Base-by-base conservation (phyloP, 2,113 vertebrate genomes). In the Sorex araneus region DNA sequence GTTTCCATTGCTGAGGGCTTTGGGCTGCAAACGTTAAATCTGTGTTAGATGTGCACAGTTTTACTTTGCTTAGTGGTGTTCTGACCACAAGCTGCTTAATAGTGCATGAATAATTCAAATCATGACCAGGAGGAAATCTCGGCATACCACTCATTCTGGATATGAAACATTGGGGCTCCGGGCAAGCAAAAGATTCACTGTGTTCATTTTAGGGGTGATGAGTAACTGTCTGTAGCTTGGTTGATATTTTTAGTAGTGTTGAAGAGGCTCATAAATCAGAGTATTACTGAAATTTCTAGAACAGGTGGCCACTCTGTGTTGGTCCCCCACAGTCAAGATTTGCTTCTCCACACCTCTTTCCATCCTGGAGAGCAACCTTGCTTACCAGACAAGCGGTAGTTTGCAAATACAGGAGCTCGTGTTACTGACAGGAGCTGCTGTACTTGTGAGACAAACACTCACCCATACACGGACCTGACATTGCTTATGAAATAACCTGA, bases 31-130 rank as follows among this genome's bases (percentile, higher is more conserved):
- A 66, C 67, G 47, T 18, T 34, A 67, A 82, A 69, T 0, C 1
- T 78, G 73, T n/a, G 40, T 45, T 95, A 90, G 6, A 8, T 6
- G 36, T 27, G 69, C 57, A 36, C 45, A 84, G 7, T 32, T 85
- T 93, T 84, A 64, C 87, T 90, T 79, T 74, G 85, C 54, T 47
- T 71, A 57, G 74, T 85, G 63, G 54, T 57, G n/a, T n/a, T 95
- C 87, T 87, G 95, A 84, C 90, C 89, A 85, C 27, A 87, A 90
- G 54, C 84, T 91, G 50, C 92, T 97, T 84, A 95, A 71, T 0
- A 69, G 27, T 4, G 23, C 78, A 78, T 15, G 80, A 91, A 90
- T 93, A 96, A 94, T 80, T 93, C 90, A 76, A 50, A 73, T n/a
- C 67, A n/a, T 7, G 50, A 76, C 76, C 50, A 40, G 69, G 1